A percentile compares a stretch with the other conserved stretches of the same genome.
Evolutionary conservation across 2,888 invertebrate genomes (phyloP).

Genomic region (Protodeltote pygarga): DNA sequence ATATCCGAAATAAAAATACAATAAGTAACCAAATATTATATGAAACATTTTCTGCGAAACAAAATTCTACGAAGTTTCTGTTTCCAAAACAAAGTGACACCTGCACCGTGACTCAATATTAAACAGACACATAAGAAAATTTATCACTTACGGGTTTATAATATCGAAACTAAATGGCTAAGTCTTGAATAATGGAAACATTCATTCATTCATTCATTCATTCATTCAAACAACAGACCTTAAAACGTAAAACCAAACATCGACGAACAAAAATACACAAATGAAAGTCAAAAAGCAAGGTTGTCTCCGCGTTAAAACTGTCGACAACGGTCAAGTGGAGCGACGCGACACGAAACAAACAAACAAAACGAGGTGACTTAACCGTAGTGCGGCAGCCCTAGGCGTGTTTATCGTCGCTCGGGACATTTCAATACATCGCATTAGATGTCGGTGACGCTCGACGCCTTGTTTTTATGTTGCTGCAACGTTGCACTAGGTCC

Average conservation of each 20-base stretch:
- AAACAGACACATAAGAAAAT: no score
- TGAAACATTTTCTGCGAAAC: no score
- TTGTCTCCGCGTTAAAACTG: conserved; percentile 20
- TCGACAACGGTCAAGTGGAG: conserved; percentile 4
- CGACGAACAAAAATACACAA: conserved; percentile 11
- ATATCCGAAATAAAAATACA: no score
- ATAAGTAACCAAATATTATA: no score
- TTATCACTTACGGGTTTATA: no score
- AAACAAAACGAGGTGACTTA: not conserved
- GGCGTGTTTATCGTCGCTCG: conserved; percentile 24
- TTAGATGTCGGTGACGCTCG: conserved; percentile 29
- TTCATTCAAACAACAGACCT: no score
- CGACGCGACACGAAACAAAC: conserved; percentile 6
- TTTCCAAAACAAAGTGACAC: no score
- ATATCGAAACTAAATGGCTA: no score
- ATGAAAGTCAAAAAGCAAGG: conserved; percentile 21
- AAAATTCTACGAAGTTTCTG: no score
- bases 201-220: conserved; percentile 6
- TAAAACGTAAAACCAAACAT: conserved; percentile 23
- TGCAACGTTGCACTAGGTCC: conserved; percentile 9
- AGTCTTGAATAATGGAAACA: no score
- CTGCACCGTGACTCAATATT: no score
- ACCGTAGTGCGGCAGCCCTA: conserved; percentile 26
- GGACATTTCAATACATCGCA: conserved; percentile 44
- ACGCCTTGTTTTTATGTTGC: conserved; percentile 34